Evolutionary conservation across 2,888 invertebrate species (phyloP), one percentile per base, ranked within the genome.

Genomic region (Coelopa pilipes): DNA sequence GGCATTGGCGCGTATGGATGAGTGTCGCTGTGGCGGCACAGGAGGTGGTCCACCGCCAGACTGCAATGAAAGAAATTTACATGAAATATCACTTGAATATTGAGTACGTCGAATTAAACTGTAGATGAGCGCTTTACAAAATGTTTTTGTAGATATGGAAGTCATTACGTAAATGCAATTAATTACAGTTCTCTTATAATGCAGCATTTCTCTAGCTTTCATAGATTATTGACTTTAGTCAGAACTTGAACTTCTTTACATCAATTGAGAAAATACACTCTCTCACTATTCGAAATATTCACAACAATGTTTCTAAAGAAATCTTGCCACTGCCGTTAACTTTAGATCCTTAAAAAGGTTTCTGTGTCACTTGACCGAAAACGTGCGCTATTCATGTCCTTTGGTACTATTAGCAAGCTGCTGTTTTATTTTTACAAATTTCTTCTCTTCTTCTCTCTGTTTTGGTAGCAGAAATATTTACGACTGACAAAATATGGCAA

Each of bases 1-100:
- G 15, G 82, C 82, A 78, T 81, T 85, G 19, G 84, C 82, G 55
- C 87, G 82, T 76, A 88, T 87, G 10, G 88, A 88, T 70, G 88
- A 87, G 81, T 88, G 86, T 66, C 88, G 82, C 79, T 86, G 86
- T 55, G 88, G 88, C 72, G 87, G 87, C 74, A 86, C 87, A 71
- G 88, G 88, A 15, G 88, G 86, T 75, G 83, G 81, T 79, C 79
- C 79, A 75, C 70, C 75, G 47, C 81, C 81, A 74, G 81, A 76
- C 85, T 85, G 75, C 13, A 66, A 75, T 13, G 17, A 57, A 63
- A 69, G 69, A 21, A 15, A 50, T n/a, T n/a, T n/a, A n/a, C n/a
- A n/a, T 17, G 55, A 53, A 47, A 34, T 7, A 34, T 7, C 34
- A 34, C 7, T 34, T 34, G 7, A 34, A 34, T 34, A 4, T 34